phyloP scores from a whole-genome alignment of 1,140 invertebrate species.

The Diorhabda carinulata region DNA sequence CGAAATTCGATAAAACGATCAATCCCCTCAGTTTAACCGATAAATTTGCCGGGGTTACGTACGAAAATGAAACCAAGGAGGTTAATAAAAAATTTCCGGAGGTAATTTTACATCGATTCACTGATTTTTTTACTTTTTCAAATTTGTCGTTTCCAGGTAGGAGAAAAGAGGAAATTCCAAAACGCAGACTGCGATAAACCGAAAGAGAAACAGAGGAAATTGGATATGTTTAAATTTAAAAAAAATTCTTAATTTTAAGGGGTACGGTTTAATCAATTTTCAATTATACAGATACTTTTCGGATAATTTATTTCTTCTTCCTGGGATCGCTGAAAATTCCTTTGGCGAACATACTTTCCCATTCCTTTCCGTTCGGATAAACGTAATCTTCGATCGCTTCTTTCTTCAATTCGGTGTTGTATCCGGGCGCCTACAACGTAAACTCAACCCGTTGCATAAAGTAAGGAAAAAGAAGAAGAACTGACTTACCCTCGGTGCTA shows the following conservation, averaged over 20 bases:
- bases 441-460: not conserved
- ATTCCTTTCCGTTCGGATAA: conserved; percentile 72
- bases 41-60: conserved; percentile 33
- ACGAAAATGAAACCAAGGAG: conserved; percentile 18
- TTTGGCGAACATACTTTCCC: conserved; percentile 61
- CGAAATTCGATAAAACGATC: conserved; percentile 15
- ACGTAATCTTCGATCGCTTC: conserved; percentile 62
- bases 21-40: conserved; percentile 37
- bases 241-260: not conserved
- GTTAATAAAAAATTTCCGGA: conserved; percentile 26
- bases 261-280: not conserved
- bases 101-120: conserved; percentile 4
- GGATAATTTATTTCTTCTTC: conserved; percentile 22
- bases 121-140: not conserved
- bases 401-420: conserved; percentile 72
- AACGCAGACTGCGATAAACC: conserved; percentile 39
- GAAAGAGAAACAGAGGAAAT: conserved; percentile 40
- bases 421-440: conserved; percentile 63
- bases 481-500: conserved; percentile 62
- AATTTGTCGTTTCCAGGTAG: conserved; percentile 18
- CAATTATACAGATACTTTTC: not conserved
- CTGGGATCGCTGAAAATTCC: conserved; percentile 44
- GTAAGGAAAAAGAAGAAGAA: conserved; percentile 1
- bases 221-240: conserved; percentile 35
- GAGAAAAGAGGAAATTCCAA: conserved; percentile 41